A percentile compares a stretch with the other conserved stretches of the same genome.
These are phyloP conservation scores for Monarcha castaneiventris DNA, from an alignment of 2,113 vertebrate species.

Conservation along the genomic window DNA sequence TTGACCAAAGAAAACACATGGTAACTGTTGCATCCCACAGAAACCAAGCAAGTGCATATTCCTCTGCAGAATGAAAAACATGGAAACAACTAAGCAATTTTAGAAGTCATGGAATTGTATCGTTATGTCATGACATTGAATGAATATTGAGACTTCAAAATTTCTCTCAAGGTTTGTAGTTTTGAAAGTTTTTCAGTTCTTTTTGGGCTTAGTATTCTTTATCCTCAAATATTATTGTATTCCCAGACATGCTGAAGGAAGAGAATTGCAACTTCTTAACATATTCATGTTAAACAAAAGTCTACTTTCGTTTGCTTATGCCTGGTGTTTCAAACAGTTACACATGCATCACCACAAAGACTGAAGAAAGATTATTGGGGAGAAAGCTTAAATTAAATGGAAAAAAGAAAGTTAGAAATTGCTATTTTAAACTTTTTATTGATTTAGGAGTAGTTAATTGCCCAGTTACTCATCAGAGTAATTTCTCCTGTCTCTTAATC, in stretches of 20 bases:
- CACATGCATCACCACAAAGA: not conserved
- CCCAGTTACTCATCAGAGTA: not conserved
- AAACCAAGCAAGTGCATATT: not conserved
- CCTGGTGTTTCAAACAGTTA: not conserved
- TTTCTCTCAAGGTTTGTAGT: not conserved
- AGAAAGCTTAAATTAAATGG: not conserved
- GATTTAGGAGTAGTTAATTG: not conserved
- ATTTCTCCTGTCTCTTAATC: not conserved
- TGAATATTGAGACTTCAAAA: not conserved
- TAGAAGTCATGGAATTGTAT: not conserved
- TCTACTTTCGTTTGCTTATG: not conserved
- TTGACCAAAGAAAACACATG: not conserved
- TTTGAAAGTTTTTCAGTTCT: not conserved
- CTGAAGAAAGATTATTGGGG: not conserved
- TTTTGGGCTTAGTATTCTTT: not conserved
- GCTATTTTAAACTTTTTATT: not conserved
- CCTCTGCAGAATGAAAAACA: not conserved
- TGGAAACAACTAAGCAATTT: not conserved
- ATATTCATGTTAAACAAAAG: not conserved
- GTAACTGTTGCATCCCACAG: not conserved
- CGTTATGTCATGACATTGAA: not conserved
- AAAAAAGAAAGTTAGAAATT: not conserved
- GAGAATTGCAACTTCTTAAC: not conserved
- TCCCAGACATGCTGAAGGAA: not conserved
- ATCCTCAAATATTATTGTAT: not conserved